These are phyloP conservation scores for Regulus satrapa DNA, from an alignment of 2,113 vertebrate species.

Conservation along the genomic window DNA sequence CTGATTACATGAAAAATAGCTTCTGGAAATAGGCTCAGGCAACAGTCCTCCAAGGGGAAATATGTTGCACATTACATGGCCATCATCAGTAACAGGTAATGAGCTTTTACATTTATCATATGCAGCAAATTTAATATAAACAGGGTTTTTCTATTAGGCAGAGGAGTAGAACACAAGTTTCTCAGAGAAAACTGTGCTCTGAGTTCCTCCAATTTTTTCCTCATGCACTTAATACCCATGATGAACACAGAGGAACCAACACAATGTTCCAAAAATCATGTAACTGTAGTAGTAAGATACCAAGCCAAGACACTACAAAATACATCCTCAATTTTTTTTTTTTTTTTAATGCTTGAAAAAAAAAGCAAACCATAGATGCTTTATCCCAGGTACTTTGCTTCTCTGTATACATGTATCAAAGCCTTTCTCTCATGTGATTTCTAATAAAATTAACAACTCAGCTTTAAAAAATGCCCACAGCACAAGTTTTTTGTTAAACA, in stretches of 20 bases:
- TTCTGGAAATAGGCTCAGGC: not conserved
- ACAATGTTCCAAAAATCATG: not conserved
- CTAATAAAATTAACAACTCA: not conserved
- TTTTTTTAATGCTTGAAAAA: no score
- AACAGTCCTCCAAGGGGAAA: not conserved
- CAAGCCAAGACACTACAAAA: not conserved
- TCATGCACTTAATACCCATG: not conserved
- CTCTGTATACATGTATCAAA: not conserved
- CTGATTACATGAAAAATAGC: not conserved
- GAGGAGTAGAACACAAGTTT: not conserved
- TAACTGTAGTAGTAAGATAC: not conserved
- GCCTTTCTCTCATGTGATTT: not conserved
- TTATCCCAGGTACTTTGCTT: not conserved
- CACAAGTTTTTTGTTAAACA: not conserved
- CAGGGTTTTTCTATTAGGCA: not conserved
- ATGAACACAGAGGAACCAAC: not conserved
- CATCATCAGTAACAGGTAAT: not conserved
- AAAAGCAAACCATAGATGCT: no score
- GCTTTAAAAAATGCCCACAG: not conserved
- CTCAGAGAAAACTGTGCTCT: not conserved
- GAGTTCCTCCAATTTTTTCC: not conserved
- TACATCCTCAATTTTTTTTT: no score
- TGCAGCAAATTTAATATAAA: not conserved
- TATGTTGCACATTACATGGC: not conserved
- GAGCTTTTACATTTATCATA: not conserved